phyloP scores from a whole-genome alignment of 2,113 vertebrate genomes.

The Tupaia tana region DNA sequence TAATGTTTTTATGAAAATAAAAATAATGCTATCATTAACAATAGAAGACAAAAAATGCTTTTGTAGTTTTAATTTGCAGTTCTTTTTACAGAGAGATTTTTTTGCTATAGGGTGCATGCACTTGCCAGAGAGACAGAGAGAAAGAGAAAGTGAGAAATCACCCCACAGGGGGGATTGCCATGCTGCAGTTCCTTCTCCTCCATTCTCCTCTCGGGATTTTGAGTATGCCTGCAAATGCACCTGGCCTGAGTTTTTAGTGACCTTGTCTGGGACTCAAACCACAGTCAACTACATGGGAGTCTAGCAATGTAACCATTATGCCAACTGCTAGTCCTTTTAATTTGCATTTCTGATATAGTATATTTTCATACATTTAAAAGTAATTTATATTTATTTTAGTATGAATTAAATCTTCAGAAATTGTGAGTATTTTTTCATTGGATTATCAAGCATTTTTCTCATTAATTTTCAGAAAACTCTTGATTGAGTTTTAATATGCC shows the following conservation, averaged over 20 bases:
- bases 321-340: not conserved
- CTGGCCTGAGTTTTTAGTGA: too few relatives aligned
- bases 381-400: constrained; percentile 14
- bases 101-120: too few relatives aligned
- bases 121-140: too few relatives aligned
- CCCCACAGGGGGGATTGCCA: too few relatives aligned
- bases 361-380: not conserved
- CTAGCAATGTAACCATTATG: too few relatives aligned
- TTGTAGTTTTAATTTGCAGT: constrained; percentile 8
- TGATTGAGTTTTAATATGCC: constrained; percentile 38
- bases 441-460: not conserved
- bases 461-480: not conserved
- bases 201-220: too few relatives aligned
- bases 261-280: too few relatives aligned
- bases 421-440: not conserved
- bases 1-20: not conserved
- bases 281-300: too few relatives aligned
- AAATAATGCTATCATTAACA: not conserved
- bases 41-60: not conserved
- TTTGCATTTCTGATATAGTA: not conserved
- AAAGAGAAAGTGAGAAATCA: too few relatives aligned
- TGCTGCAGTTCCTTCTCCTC: too few relatives aligned
- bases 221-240: too few relatives aligned
- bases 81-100: not conserved
- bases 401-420: not conserved